phyloP scores from a whole-genome alignment of 92 coral and sea anemone genomes.

The Zoanthus sansibaricus region DNA sequence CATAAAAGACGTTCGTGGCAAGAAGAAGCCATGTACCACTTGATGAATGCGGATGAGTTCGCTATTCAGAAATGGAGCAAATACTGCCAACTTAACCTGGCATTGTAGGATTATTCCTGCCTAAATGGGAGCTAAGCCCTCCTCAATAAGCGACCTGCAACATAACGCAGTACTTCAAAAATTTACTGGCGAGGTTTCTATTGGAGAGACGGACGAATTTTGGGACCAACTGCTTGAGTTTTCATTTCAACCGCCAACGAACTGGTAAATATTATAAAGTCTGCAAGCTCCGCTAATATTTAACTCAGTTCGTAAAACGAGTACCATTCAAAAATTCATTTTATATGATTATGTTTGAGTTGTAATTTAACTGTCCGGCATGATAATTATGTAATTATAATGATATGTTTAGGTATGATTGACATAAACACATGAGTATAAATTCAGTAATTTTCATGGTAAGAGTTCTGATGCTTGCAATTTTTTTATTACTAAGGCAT shows the following conservation, averaged over 20 bases:
- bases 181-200: constrained; percentile 77
- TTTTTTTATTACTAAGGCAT: background rate
- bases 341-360: background rate
- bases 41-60: background rate
- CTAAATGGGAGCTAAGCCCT: constrained; percentile 95
- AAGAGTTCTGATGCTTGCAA: background rate
- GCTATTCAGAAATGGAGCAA: constrained; percentile 20
- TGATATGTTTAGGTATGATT: background rate
- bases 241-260: constrained; percentile 90
- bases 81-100: constrained; percentile 33
- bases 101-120: constrained; percentile 3
- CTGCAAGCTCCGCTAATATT: background rate
- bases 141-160: constrained; percentile 94
- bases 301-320: background rate
- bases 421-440: background rate
- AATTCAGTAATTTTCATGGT: background rate
- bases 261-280: constrained; percentile 64
- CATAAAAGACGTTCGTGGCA: constrained; percentile 38
- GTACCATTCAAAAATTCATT: background rate
- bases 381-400: background rate
- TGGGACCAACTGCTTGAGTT: constrained; percentile 95
- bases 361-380: background rate
- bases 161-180: constrained; percentile 91
- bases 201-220: constrained; percentile 84
- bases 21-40: background rate